Conservation (phyloP, 2,888 invertebrate genomes). For the Xanthorhoe spadicearia region DNA sequence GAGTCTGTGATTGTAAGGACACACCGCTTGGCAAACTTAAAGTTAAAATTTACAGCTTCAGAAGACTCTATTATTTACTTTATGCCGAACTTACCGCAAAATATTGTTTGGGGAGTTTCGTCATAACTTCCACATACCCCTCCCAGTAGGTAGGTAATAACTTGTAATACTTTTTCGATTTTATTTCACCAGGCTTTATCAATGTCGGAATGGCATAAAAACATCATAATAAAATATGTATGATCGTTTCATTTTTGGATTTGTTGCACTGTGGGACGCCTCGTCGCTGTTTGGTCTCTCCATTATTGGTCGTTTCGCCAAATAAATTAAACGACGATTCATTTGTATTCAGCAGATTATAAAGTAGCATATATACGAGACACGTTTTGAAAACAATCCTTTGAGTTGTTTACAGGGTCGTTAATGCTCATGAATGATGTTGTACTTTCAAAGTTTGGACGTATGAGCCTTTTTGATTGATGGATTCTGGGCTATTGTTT, state of each 20-base stretch:
- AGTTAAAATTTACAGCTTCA: slow-evolving; percentile 32
- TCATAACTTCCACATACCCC: slow-evolving; percentile 27
- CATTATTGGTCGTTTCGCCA: slow-evolving; percentile 31
- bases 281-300: slow-evolving; percentile 31
- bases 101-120: slow-evolving; percentile 33
- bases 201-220: slow-evolving; percentile 53
- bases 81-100: slow-evolving; percentile 32
- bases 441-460: slow-evolving; percentile 60
- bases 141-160: slow-evolving; percentile 38
- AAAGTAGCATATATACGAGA: slow-evolving; percentile 30
- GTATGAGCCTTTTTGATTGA: slow-evolving; percentile 66
- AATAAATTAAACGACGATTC: slow-evolving; percentile 34
- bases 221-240: slow-evolving; percentile 54
- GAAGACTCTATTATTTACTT: slow-evolving; percentile 25
- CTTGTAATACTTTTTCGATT: slow-evolving; percentile 46
- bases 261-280: slow-evolving; percentile 40
- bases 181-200: slow-evolving; percentile 46
- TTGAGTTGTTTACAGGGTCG: slow-evolving; percentile 24
- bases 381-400: slow-evolving; percentile 34
- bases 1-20: slow-evolving; percentile 19
- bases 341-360: slow-evolving; percentile 38
- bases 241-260: slow-evolving; percentile 47
- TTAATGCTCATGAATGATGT: slow-evolving; percentile 55
- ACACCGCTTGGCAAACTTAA: slow-evolving; percentile 30
- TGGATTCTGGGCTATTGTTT: slow-evolving; percentile 40